These are phyloP conservation scores for Gephyroberyx darwinii DNA, from an alignment of 2,797 vertebrate genomes.

Conservation along the genomic window DNA sequence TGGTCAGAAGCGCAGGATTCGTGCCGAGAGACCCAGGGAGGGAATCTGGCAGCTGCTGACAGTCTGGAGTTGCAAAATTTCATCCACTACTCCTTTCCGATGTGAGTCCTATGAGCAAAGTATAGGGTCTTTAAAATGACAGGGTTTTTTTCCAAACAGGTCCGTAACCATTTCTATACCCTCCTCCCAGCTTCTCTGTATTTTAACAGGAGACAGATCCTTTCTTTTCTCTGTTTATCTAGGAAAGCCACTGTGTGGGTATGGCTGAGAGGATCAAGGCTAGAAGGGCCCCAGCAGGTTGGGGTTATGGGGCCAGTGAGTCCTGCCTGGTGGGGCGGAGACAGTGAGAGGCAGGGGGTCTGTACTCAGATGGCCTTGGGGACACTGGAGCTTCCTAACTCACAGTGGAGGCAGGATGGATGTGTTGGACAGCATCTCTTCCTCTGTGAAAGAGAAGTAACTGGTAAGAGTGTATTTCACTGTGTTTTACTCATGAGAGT, in stretches of 20 bases:
- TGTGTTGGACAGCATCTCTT: conserved; percentile 66
- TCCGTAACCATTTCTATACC: not conserved
- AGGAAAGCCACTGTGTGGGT: conserved; percentile 72
- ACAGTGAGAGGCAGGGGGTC: not conserved
- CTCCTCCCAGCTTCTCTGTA: not conserved
- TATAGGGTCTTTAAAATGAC: not conserved
- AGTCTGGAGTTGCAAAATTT: conserved; percentile 70
- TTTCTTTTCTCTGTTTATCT: not conserved
- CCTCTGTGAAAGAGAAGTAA: conserved; percentile 76
- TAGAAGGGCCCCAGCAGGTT: conserved; percentile 4
- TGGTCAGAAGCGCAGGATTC: conserved; percentile 69
- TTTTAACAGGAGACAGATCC: not conserved
- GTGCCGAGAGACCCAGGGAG: conserved; percentile 66
- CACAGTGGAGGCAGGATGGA: conserved; percentile 55
- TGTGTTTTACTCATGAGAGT: not conserved
- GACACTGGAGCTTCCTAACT: too few relatives aligned
- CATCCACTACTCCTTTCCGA: conserved; percentile 70
- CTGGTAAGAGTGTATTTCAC: conserved; percentile 53
- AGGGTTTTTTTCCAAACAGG: not conserved
- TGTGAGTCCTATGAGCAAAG: conserved; percentile 61
- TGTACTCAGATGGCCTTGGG: conserved; percentile 77
- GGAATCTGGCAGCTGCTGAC: conserved; percentile 71
- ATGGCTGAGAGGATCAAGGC: conserved; percentile 63
- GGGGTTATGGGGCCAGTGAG: conserved; percentile 16
- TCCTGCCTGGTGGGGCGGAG: conserved; percentile 30